phyloP scores from a whole-genome alignment of 2,888 invertebrate genomes.

The Boloria selene region DNA sequence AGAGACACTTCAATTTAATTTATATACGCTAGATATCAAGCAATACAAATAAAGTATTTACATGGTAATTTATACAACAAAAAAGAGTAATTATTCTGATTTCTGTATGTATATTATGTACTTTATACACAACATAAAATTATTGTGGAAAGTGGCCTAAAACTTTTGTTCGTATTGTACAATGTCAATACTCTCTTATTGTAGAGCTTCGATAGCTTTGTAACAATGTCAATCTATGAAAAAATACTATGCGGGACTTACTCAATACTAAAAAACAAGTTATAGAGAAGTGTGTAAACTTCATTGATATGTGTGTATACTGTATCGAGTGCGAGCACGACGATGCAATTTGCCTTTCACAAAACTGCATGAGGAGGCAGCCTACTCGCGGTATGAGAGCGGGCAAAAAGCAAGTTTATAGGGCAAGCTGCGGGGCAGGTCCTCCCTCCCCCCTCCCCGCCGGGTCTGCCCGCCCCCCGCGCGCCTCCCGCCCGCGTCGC shows the following conservation, averaged over 20 bases:
- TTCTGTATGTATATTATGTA: no score
- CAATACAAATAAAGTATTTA: no score
- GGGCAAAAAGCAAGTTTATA: slow-evolving; percentile 69
- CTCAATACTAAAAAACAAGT: neutral
- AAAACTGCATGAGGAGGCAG: slow-evolving; percentile 58
- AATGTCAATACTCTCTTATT: no score
- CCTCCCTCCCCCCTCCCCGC: slow-evolving; percentile 44
- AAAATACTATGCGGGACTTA: neutral
- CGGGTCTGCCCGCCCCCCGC: slow-evolving; percentile 33
- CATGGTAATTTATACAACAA: no score
- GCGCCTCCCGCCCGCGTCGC: slow-evolving; percentile 38
- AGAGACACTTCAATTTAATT: no score
- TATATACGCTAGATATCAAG: no score
- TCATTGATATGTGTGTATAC: slow-evolving; percentile 7
- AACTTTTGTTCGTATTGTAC: no score
- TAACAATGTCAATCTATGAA: no score
- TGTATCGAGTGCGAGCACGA: slow-evolving; percentile 15
- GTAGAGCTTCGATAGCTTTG: no score
- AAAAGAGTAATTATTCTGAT: no score
- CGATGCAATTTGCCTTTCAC: slow-evolving; percentile 67
- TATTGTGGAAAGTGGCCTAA: no score
- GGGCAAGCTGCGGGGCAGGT: slow-evolving; percentile 61
- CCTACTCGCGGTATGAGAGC: slow-evolving; percentile 62
- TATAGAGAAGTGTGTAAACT: neutral
- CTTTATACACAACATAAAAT: no score